Percentiles rank a stretch among this genome's conserved stretches.
Evolutionary conservation across 2,888 invertebrate species (phyloP).

Genomic region (Lasioglossum morio): DNA sequence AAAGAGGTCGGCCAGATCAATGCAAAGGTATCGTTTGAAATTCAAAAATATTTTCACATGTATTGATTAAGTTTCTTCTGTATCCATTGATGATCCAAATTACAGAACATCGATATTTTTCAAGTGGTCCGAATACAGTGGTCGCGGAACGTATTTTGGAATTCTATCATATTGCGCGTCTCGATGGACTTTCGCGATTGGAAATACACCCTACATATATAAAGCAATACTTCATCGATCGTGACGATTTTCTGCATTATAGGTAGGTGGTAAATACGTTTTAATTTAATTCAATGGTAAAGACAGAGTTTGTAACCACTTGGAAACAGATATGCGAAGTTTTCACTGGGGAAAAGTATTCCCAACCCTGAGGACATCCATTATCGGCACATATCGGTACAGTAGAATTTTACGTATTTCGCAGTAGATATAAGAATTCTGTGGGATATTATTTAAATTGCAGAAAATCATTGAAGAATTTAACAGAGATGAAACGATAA

Average conservation of each 20-base stretch:
- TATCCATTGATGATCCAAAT: neutral
- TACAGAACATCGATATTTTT: constrained; percentile 84
- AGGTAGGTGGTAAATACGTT: constrained; percentile 68
- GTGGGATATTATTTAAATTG: neutral
- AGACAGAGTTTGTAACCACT: constrained; percentile 28
- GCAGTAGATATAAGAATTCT: neutral
- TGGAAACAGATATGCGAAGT: constrained; percentile 80
- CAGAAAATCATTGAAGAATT: constrained; percentile 89
- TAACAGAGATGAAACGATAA: constrained; percentile 86
- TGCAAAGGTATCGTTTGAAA: constrained; percentile 86
- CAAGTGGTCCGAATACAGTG: constrained; percentile 71
- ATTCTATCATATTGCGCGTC: constrained; percentile 87
- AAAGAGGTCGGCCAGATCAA: constrained; percentile 89
- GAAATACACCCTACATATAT: constrained; percentile 86
- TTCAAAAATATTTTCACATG: neutral
- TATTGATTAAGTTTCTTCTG: neutral
- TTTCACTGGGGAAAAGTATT: constrained; percentile 70
- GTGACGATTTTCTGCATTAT: constrained; percentile 85
- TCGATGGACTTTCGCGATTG: constrained; percentile 89
- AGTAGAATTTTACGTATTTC: neutral
- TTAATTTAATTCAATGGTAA: neutral
- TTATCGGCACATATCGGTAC: constrained; percentile 72
- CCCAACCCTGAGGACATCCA: constrained; percentile 50
- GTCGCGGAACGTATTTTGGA: constrained; percentile 83
- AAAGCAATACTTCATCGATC: constrained; percentile 86